Base-by-base conservation (phyloP, 2,888 invertebrate species). In the Hirtodrosophila duncani region DNA sequence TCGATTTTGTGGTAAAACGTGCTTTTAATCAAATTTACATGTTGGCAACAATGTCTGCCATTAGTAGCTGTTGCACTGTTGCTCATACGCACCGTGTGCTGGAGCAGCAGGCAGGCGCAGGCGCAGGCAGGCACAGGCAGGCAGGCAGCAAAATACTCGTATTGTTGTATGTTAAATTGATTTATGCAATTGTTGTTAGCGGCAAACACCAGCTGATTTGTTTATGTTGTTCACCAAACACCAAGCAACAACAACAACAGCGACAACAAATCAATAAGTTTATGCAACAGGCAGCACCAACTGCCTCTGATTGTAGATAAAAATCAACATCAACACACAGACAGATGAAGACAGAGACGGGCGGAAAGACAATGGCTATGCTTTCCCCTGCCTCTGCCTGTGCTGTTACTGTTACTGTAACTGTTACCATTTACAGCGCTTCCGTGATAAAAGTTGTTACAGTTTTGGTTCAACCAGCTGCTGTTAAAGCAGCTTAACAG, bases 141-240 rank as follows among this genome's bases (percentile, higher is more conserved):
- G 7, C 27, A 23, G 24, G 37, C 17, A 36, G n/a, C 21, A 10
- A 4, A 43, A 23, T 41, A 50, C 58, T 45, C 34, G 29, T 20
- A 36, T 56, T 49, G 29, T 51, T 31, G 33, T 39, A 63, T 70
- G 77, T 63, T 57, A 77, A 79, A 77, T 80, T 77, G 80, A 77
- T 77, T 77, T 77, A 77, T 77, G 75, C 80, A 77, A 79, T 77
- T 79, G 80, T 72, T 67, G 80, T 62, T 69, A 42, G 64, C 67
- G 58, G 43, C 51, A 51, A 58, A 39, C 71, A 70, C 52, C 63
- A 63, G 65, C 78, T 78, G 72, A 72, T 72, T 72, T 72, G 78
- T 78, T 72, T 72, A 72, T 78, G 67, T n/a, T 63, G 70, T 57
- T 55, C 71, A 67, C 51, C 67, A 49, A 63, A n/a, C n/a, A n/a